Evolutionary conservation across 2,888 invertebrate genomes (phyloP).

Genomic region (Caenorhabditis sp.): DNA sequence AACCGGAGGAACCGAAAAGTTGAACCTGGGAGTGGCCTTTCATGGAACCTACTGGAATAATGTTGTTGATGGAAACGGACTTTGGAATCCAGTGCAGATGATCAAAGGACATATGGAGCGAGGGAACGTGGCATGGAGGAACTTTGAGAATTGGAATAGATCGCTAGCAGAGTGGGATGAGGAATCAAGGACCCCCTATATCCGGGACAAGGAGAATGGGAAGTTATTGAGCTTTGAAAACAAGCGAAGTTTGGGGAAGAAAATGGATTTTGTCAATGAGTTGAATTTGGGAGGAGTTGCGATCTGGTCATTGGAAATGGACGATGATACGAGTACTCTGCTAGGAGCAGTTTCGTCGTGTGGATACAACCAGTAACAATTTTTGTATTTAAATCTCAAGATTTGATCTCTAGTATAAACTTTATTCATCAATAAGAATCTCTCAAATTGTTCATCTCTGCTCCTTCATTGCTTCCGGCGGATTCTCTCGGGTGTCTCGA

Average conservation of each 20-base stretch:
- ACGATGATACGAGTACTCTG: not conserved
- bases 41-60: slow-evolving; percentile 13
- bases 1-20: not conserved
- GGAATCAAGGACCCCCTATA: not conserved
- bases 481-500: slow-evolving; percentile 5
- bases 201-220: not conserved
- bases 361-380: not conserved
- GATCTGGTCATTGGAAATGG: slow-evolving; percentile 18
- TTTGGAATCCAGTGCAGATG: not conserved
- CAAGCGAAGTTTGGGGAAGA: not conserved
- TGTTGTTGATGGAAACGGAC: not conserved
- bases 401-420: not conserved
- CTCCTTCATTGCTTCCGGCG: too few relatives aligned
- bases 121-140: slow-evolving; percentile 2
- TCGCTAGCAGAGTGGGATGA: not conserved
- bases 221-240: slow-evolving; percentile 9
- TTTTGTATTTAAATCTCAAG: not conserved
- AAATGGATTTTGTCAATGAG: not conserved
- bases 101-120: not conserved
- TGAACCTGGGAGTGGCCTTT: slow-evolving; percentile 1
- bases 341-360: not conserved
- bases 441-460: too few relatives aligned
- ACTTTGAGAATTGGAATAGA: not conserved
- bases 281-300: not conserved
- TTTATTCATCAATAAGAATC: too few relatives aligned